Conservation (phyloP, 1,140 invertebrate species). For the Hycleus phaleratus region DNA sequence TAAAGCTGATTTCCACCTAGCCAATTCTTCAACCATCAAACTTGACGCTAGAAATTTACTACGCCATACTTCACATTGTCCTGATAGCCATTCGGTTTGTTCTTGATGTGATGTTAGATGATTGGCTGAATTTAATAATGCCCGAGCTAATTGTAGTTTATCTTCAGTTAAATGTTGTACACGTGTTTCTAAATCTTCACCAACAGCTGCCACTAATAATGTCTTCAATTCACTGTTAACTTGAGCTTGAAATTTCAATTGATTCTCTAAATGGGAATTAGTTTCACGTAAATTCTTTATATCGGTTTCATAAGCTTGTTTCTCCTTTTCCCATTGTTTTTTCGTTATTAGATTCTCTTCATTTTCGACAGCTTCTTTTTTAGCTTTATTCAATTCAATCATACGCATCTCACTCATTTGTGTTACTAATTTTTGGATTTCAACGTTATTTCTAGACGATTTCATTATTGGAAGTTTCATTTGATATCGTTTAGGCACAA, state of each 20-base stretch:
- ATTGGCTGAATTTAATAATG: conserved; percentile 75
- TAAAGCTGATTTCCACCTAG: conserved; percentile 72
- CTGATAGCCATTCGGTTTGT: conserved; percentile 84
- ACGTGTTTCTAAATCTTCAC: conserved; percentile 82
- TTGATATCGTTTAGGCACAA: conserved; percentile 50
- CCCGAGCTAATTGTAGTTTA: conserved; percentile 77
- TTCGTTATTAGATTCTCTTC: conserved; percentile 29
- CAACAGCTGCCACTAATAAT: conserved; percentile 85
- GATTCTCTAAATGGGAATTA: conserved; percentile 57
- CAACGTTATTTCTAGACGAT: conserved; percentile 55
- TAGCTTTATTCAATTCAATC: conserved; percentile 42
- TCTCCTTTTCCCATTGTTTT: conserved; percentile 34
- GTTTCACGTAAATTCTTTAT: conserved; percentile 52
- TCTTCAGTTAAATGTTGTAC: conserved; percentile 86
- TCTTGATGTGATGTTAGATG: conserved; percentile 81
- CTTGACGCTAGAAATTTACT: conserved; percentile 91
- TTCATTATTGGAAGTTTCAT: conserved; percentile 36
- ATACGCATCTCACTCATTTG: conserved; percentile 60
- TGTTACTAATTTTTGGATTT: conserved; percentile 57
- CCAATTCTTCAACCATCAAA: conserved; percentile 84
- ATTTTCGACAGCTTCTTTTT: conserved; percentile 26
- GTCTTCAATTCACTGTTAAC: conserved; percentile 87
- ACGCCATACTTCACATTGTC: conserved; percentile 91
- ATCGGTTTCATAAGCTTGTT: conserved; percentile 44
- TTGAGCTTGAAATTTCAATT: conserved; percentile 61